phyloP scores from a whole-genome alignment of 2,113 vertebrate genomes.

The Tauraco erythrolophus region DNA sequence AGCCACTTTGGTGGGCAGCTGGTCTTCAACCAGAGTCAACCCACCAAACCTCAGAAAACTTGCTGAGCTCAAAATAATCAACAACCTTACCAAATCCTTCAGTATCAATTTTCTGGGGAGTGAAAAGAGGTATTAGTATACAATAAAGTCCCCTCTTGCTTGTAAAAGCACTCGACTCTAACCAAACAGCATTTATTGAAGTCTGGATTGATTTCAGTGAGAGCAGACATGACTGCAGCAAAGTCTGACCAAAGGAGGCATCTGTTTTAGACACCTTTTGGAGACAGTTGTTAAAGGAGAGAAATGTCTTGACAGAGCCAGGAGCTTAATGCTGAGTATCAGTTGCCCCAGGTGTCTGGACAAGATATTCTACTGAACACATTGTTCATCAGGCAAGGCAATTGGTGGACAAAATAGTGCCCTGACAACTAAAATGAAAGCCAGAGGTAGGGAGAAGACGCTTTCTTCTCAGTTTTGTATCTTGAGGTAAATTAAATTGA shows the following conservation, averaged over 20 bases:
- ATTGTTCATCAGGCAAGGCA: not conserved
- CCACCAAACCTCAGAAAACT: not conserved
- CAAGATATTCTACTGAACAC: not conserved
- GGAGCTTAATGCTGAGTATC: not conserved
- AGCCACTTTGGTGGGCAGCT: no score
- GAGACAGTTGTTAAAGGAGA: not conserved
- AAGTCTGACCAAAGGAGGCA: not conserved
- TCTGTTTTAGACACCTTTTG: not conserved
- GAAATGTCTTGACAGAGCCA: not conserved
- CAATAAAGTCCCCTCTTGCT: fast-evolving
- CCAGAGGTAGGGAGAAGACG: not conserved
- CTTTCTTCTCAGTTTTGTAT: not conserved
- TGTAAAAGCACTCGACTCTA: not conserved
- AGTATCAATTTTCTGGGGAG: not conserved
- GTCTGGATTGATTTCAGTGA: not conserved
- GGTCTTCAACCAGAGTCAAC: no score
- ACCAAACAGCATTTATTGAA: not conserved
- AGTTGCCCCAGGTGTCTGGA: not conserved
- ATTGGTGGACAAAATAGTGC: not conserved
- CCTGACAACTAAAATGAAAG: not conserved
- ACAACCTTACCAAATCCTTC: not conserved
- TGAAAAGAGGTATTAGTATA: not conserved
- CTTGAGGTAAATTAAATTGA: not conserved
- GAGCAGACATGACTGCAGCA: not conserved
- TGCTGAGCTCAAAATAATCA: not conserved